These are phyloP conservation scores for Barypeithes pellucidus DNA, from an alignment of 2,888 invertebrate genomes.

Conservation along the genomic window DNA sequence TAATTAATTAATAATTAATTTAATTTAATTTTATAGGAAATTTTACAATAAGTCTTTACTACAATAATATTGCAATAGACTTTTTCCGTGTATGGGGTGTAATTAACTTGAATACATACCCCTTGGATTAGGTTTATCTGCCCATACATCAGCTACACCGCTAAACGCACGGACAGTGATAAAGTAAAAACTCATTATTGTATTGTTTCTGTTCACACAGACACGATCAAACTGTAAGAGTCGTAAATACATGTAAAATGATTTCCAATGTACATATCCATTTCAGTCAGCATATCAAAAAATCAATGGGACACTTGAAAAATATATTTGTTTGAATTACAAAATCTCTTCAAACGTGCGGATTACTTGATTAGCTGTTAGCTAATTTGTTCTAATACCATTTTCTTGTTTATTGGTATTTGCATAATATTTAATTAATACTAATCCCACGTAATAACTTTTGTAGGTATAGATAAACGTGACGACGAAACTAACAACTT, in stretches of 20 bases:
- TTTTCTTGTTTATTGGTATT: slow-evolving; percentile 46
- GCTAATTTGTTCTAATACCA: slow-evolving; percentile 40
- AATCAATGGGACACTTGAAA: slow-evolving; percentile 38
- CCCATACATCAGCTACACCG: slow-evolving; percentile 58
- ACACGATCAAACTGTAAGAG: slow-evolving; percentile 1
- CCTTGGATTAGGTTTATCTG: slow-evolving; percentile 54
- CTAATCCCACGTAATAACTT: slow-evolving; percentile 20
- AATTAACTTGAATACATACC: slow-evolving; percentile 50
- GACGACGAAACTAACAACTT: neutral
- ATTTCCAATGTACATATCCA: neutral
- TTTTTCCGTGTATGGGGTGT: no score
- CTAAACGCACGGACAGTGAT: slow-evolving; percentile 32
- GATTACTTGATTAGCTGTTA: slow-evolving; percentile 38
- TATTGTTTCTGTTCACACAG: neutral
- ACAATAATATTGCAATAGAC: neutral
- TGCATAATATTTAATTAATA: slow-evolving; percentile 31
- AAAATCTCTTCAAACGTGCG: slow-evolving; percentile 30
- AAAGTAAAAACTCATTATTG: slow-evolving; percentile 47
- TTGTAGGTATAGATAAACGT: slow-evolving; percentile 9
- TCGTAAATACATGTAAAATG: slow-evolving; percentile 8
- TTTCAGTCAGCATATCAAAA: slow-evolving; percentile 31
- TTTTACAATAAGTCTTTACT: no score
- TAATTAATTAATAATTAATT: no score
- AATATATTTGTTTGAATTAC: slow-evolving; percentile 39
- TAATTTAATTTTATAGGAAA: no score